These are phyloP conservation scores for Drosophila mimetica DNA, from an alignment of 2,888 invertebrate species.

Conservation along the genomic window DNA sequence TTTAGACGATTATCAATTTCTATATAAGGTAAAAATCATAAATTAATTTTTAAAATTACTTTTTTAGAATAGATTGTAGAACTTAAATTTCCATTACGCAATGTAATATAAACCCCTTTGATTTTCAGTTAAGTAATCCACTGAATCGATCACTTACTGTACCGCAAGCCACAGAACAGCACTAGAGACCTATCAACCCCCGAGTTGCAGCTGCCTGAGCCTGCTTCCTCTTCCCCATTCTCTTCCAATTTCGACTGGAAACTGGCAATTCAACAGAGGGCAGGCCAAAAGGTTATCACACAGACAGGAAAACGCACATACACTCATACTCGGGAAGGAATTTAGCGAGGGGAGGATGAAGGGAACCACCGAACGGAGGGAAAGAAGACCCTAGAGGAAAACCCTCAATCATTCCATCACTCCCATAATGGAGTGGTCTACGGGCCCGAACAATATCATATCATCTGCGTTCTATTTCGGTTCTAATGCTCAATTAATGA, in stretches of 20 bases:
- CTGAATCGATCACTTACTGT: constrained; percentile 21
- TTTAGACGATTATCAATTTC: too few relatives aligned
- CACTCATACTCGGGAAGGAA: not conserved
- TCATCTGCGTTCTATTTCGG: constrained; percentile 28
- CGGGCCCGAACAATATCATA: constrained; percentile 15
- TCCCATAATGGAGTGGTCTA: constrained; percentile 28
- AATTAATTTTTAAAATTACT: too few relatives aligned
- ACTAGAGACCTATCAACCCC: constrained; percentile 39
- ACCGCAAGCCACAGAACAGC: constrained; percentile 5
- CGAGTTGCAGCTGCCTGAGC: constrained; percentile 47
- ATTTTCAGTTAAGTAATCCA: constrained; percentile 2
- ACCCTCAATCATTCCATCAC: constrained; percentile 49
- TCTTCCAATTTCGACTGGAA: constrained; percentile 33
- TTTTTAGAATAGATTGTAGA: not conserved
- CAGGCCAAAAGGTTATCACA: constrained; percentile 65
- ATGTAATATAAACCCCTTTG: constrained; percentile 4
- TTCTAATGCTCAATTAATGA: constrained; percentile 41
- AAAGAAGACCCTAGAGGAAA: constrained; percentile 10
- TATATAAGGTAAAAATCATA: too few relatives aligned
- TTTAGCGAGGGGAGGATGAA: constrained; percentile 4
- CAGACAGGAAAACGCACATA: constrained; percentile 22
- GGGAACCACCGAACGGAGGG: not conserved
- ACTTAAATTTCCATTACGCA: not conserved
- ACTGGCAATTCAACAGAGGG: constrained; percentile 36
- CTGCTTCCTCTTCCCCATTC: constrained; percentile 25